Percentiles rank a stretch among this genome's conserved stretches.
phyloP scores from a whole-genome alignment of 2,113 vertebrate genomes.

The Ailurus styani region DNA sequence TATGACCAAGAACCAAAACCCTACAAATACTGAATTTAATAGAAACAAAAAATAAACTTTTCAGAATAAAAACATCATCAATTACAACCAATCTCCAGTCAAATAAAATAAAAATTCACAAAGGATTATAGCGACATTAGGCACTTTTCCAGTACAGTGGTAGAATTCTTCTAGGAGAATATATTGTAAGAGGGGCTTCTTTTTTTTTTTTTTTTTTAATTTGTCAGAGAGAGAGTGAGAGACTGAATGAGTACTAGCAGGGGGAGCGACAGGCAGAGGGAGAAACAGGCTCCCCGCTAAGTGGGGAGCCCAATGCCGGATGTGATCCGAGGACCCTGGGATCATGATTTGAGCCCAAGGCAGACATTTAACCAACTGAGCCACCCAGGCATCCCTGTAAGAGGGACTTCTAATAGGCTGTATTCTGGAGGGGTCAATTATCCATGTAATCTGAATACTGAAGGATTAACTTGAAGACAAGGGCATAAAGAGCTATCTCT shows the following conservation, averaged over 20 bases:
- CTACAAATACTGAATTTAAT: background rate
- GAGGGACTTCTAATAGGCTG: background rate
- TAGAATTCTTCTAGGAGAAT: background rate
- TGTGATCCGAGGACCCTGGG: too few species aligned
- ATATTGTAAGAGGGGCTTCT: constrained; percentile 1
- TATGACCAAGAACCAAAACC: background rate
- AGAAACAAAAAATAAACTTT: constrained; percentile 21
- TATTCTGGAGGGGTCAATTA: background rate
- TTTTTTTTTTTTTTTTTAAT: too few species aligned
- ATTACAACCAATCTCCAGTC: background rate
- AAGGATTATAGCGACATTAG: background rate
- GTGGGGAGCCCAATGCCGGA: too few species aligned
- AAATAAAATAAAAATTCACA: constrained; percentile 40
- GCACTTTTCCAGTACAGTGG: background rate
- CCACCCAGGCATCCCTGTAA: background rate
- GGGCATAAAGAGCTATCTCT: background rate
- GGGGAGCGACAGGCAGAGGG: too few species aligned
- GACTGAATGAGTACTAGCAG: too few species aligned
- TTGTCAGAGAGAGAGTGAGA: too few species aligned
- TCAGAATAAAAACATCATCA: background rate
- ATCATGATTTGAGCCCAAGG: too few species aligned
- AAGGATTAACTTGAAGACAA: constrained; percentile 12
- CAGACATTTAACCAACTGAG: too few species aligned
- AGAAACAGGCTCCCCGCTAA: too few species aligned
- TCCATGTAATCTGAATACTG: background rate